Conservation (phyloP, 2,797 vertebrate genomes). For the Xerus rutilus region DNA sequence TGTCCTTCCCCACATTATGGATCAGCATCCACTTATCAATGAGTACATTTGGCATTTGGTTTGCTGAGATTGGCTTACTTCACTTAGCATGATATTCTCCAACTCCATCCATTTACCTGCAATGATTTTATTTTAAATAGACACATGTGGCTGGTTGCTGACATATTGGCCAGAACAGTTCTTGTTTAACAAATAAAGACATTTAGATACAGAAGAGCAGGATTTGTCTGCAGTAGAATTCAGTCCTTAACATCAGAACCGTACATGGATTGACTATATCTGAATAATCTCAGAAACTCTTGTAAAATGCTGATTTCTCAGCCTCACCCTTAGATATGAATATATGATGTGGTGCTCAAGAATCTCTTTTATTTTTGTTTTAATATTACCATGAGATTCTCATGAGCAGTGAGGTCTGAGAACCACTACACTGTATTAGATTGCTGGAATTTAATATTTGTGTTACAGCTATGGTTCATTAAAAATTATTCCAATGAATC, state of each 20-base stretch:
- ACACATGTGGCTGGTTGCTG: not conserved
- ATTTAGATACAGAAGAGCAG: constrained; percentile 3
- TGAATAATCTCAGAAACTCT: constrained; percentile 1
- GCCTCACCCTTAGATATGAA: not conserved
- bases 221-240: not conserved
- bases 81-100: no score
- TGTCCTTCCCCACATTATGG: no score
- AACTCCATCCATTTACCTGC: no score
- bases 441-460: not conserved
- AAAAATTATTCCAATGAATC: not conserved
- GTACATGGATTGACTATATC: not conserved
- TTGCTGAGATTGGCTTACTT: no score
- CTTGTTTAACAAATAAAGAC: constrained; percentile 6
- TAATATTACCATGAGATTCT: not conserved
- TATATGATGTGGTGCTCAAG: not conserved
- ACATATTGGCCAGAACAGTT: not conserved
- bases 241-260: not conserved
- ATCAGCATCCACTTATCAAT: no score
- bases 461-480: not conserved
- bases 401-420: not conserved
- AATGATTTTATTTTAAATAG: constrained; percentile 6
- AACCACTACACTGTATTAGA: not conserved
- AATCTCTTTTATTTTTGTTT: constrained; percentile 19
- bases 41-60: no score
- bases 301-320: constrained; percentile 16